Base-by-base conservation (phyloP, 2,888 invertebrate genomes). In the Rhingia campestris region DNA sequence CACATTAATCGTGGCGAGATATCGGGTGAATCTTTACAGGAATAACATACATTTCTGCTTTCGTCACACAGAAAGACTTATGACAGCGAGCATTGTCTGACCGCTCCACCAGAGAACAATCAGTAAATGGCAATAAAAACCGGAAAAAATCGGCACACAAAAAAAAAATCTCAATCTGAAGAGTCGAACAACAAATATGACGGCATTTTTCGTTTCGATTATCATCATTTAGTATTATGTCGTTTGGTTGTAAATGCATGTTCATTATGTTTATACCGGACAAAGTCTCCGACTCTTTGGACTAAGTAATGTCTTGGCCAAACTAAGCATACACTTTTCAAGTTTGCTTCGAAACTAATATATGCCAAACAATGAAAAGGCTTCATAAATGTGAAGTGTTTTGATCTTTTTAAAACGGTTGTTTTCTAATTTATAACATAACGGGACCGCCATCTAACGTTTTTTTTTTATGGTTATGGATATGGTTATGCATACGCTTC, bases 201-300 rank as follows among this genome's bases (percentile, higher is more conserved):
- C 81, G 85, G 81, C 85, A 85, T 85, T 84, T 84, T 70, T 85
- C 74, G 76, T 69, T 85, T 85, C 81, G 85, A 85, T 85, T 85
- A 76, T 85, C 81, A 81, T 85, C 75, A 76, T 81, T 85, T 75
- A 85, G 76, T 81, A 85, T 85, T 81, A 85, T 85, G 85, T 85
- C 63, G 72, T 81, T 85, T 45, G 85, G 59, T 81, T 85, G 85
- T 85, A 76, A 85, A 85, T 85, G 81, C 85, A 81, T 85, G 85
- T 85, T 85, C 72, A 85, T 81, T 81, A 85, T 85, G 85, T 81
- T 76, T 74, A 56, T 75, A 70, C 69, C 43, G 47, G 54, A 79
- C 74, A 58, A 66, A 70, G 74, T n/a, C 64, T 59, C 54, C 56
- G 74, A 47, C 47, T 49, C 66, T 66, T 66, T 58, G 58, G 73